Conservation (phyloP, 2,113 vertebrate species). For the Cariama cristata region DNA sequence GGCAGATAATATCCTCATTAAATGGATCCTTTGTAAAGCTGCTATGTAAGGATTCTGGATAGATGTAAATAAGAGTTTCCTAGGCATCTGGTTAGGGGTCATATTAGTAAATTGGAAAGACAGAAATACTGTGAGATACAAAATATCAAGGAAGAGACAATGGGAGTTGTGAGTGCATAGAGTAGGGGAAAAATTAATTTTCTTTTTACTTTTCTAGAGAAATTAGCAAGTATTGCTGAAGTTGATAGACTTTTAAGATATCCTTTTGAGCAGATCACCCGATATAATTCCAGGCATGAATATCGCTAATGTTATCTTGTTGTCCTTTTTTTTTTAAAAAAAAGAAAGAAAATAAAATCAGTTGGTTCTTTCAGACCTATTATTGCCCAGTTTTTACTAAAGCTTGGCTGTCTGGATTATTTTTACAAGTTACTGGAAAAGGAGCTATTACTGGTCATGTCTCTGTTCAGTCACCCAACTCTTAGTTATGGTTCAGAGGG, state of each 20-base stretch:
- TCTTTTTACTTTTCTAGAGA: neutral
- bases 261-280: neutral
- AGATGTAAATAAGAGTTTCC: neutral
- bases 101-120: neutral
- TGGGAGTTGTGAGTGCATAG: neutral
- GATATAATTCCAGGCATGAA: neutral
- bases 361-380: neutral
- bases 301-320: neutral
- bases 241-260: neutral
- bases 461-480: neutral
- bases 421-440: neutral
- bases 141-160: neutral
- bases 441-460: neutral
- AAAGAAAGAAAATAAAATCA: neutral
- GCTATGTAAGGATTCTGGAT: neutral
- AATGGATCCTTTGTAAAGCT: neutral
- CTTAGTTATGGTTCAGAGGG: neutral
- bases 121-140: neutral
- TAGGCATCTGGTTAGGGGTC: neutral
- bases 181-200: neutral
- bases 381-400: neutral
- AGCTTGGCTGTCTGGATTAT: neutral
- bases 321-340: neutral
- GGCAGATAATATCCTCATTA: neutral
- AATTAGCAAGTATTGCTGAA: neutral